Base-by-base conservation (phyloP, 2,888 invertebrate genomes). In the Drosophila atripex region DNA sequence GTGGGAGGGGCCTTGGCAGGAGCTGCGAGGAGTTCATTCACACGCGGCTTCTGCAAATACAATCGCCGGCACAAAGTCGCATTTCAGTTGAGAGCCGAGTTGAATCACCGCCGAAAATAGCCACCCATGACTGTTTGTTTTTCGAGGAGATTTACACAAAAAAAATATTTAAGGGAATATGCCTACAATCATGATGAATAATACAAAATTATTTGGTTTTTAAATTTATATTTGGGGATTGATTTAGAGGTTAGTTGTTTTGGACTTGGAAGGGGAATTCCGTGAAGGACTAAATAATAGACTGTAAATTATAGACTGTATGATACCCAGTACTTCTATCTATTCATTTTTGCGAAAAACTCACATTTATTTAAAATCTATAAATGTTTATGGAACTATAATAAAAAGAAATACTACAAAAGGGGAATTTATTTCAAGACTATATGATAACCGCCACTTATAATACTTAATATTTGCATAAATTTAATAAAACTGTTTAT, bases 11-110 rank as follows among this genome's bases (percentile, higher is more conserved):
- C 45, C 6, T 16, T 8, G 18, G 9, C 11, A n/a, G 12, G 8
- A 14, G 18, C n/a, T n/a, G 23, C 2, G 21, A 35, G 45, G 11
- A 64, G 56, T 64, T 64, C 56, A 64, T 56, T 56, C 64, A 65
- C 57, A 60, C 50, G 51, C 50, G 51, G 23, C 43, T 60, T 60
- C 28, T 56, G 39, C 25, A 60, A 60, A 56, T 56, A 60, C 56
- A 25, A 25, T n/a, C 35, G 55, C 11, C 16, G 47, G 3, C 16
- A 25, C 5, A 43, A 28, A 45, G 35, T 46, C 28, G 28, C 16
- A 11, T 1, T 4, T 39, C 21, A 41, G 16, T 18, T 8, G 11
- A 41, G 18, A 41, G 18, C 14, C 18, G 18, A 18, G 18, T 18
- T 18, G 16, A 41, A 39, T 16, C n/a, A 39, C 39, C 39, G 8